These are phyloP conservation scores for Psammodynastes pulverulentus DNA, from an alignment of 2,113 vertebrate species.

Conservation along the genomic window DNA sequence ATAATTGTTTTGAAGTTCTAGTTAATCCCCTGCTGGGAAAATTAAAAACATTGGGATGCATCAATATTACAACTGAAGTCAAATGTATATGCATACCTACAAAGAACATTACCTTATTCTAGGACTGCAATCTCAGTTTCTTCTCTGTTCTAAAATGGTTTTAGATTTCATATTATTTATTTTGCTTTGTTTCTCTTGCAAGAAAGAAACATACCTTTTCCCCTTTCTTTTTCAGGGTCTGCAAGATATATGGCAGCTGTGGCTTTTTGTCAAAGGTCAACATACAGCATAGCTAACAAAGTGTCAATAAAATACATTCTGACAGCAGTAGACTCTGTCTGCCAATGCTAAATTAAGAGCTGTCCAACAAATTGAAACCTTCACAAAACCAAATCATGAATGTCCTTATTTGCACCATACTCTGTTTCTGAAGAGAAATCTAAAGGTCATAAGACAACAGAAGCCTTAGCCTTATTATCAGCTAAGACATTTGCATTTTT, in stretches of 20 bases:
- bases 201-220: background rate
- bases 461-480: constrained; percentile 51
- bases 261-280: constrained; percentile 34
- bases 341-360: constrained; percentile 59
- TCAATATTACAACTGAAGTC: background rate
- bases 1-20: constrained; percentile 48
- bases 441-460: constrained; percentile 58
- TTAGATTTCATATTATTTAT: background rate
- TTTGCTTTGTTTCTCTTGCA: background rate
- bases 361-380: constrained; percentile 44
- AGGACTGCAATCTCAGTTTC: background rate
- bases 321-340: constrained; percentile 40
- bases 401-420: constrained; percentile 46
- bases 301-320: constrained; percentile 55
- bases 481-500: constrained; percentile 61
- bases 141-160: background rate
- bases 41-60: background rate
- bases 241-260: constrained; percentile 32
- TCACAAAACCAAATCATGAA: constrained; percentile 52
- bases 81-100: background rate
- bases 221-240: constrained; percentile 3
- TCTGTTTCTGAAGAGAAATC: constrained; percentile 48
- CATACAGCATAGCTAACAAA: constrained; percentile 47
- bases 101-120: background rate
- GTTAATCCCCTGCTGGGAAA: constrained; percentile 49